Base-by-base conservation (phyloP, 2,113 vertebrate species). In the Hippocampus comes region DNA sequence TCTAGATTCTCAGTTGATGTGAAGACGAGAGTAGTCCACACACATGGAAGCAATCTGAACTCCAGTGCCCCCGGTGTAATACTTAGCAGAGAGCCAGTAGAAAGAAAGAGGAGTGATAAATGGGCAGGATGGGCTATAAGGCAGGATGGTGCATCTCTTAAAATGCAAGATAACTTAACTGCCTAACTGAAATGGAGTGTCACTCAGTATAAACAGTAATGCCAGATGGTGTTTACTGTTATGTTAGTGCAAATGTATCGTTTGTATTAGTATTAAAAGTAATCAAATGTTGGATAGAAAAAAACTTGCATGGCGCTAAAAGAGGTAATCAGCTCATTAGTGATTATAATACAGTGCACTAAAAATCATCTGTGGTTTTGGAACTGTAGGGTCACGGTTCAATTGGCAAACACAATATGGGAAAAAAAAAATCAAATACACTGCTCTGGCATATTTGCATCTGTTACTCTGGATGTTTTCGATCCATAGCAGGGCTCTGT, bases 21-120 rank as follows among this genome's bases (percentile, higher is more conserved):
- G 41, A 25, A 70, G 59, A 56, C 46, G 73, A 76, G 68, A 69
- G 75, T 76, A 73, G 56, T 76, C 42, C 53, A 70, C 84, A 88
- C 68, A 88, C 68, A 78, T 89, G 88, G 87, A 91, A 89, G 76
- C 79, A 80, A 84, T 91, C 74, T 71, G 2, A 67, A 68, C 46
- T 59, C 63, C 71, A 12, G 53, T 1, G 42, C 56, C 66, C 75
- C 75, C 70, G 68, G 70, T 43, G 70, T 72, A 78, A 76, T 67
- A 63, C 67, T 79, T 81, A 56, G 61, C 80, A 84, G 76, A 79
- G 51, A 71, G 51, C 80, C 70, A 78, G 71, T 43, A 75, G 78
- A 41, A 78, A 59, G 23, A 78, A 72, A 82, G 67, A 56, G 60
- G 83, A 72, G 78, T 55, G 78, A 53, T 34, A 34, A 61, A 61